Base-by-base conservation (phyloP, 2,113 vertebrate species). In the Dunckerocampus dactyliophorus region DNA sequence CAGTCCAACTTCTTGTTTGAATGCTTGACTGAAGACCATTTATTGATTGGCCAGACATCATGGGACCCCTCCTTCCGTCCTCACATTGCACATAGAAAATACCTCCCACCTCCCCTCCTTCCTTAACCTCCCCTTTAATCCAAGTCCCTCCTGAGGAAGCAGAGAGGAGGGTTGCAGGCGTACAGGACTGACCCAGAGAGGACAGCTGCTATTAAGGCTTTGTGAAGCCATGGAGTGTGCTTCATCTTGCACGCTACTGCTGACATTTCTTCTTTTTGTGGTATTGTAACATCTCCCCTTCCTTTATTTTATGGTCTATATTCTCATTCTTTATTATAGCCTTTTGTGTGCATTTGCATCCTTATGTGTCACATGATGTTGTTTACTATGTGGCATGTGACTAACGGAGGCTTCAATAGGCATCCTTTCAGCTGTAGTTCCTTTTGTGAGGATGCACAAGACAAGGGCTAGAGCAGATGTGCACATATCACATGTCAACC, bases 41-140 rank as follows among this genome's bases (percentile, higher is more conserved):
- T 84, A 88, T 90, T 91, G 93, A 92, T 92, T 93, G 92, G 92
- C 71, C 85, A 89, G 88, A 88, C 85, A 21, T 73, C 81, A 87
- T 71, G 90, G 89, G 88, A 89, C 75, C 75, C 83, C 83, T 19
- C 17, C 17, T 21, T 5, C 24, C 6, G 6, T 13, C 59, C 37
- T 42, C 54, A 50, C 70, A 48, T 53, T 67, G 61, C 69, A 65
- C 65, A 63, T 43, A 47, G 56, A 48, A 57, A 65, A 63, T 57
- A 69, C 59, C 70, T 47, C 74, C 71, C 76, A 63, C 48, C 85
- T 47, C 43, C 84, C 84, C 84, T 82, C 81, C 39, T 81, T 65
- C 79, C 73, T 77, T 68, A 47, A 85, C 87, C 87, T 83, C 81
- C 28, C 81, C 59, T 87, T 91, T 84, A 60, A 28, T 72, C 31